Percentiles rank a stretch among this genome's conserved stretches.
phyloP scores from a whole-genome alignment of 2,888 invertebrate species.

The Yponomeuta sedellus region DNA sequence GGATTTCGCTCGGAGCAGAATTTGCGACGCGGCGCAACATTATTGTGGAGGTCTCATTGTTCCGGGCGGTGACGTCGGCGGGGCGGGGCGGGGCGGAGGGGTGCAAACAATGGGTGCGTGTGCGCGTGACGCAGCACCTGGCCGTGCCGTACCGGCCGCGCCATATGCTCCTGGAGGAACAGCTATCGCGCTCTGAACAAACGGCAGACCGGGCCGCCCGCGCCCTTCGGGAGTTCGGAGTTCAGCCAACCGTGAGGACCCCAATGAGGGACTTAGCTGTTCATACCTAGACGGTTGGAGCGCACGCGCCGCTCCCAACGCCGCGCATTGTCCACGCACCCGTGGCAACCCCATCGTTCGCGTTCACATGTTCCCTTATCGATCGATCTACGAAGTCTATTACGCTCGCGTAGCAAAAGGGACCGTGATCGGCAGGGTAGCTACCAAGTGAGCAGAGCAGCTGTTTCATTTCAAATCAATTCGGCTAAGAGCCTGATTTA shows the following conservation, averaged over 20 bases:
- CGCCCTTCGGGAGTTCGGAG: conserved; percentile 20
- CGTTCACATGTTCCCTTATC: conserved; percentile 4
- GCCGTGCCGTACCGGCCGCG: conserved; percentile 64
- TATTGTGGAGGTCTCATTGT: conserved; percentile 46
- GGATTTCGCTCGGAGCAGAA: conserved; percentile 16
- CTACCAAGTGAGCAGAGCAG: neutral
- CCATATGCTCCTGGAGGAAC: conserved; percentile 54
- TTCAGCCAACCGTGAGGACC: neutral
- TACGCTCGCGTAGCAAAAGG: neutral
- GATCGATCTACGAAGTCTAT: conserved; percentile 7
- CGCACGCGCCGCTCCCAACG: conserved; percentile 5
- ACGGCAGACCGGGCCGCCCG: conserved; percentile 21
- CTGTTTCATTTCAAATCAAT: neutral
- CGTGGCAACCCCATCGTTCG: conserved; percentile 11
- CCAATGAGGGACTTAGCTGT: neutral
- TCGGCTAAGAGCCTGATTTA: neutral
- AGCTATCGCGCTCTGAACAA: conserved; percentile 18
- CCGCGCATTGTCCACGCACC: conserved; percentile 6
- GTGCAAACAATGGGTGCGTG: conserved; percentile 58
- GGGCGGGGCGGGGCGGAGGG: conserved; percentile 20
- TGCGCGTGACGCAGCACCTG: conserved; percentile 74
- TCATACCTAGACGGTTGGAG: neutral
- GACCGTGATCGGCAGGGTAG: neutral
- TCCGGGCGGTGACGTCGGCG: conserved; percentile 37
- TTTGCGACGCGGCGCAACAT: conserved; percentile 20